Percentiles rank a stretch among this genome's conserved stretches.
Conservation (phyloP, 2,888 invertebrate species). For the Dendrolimus houi region DNA sequence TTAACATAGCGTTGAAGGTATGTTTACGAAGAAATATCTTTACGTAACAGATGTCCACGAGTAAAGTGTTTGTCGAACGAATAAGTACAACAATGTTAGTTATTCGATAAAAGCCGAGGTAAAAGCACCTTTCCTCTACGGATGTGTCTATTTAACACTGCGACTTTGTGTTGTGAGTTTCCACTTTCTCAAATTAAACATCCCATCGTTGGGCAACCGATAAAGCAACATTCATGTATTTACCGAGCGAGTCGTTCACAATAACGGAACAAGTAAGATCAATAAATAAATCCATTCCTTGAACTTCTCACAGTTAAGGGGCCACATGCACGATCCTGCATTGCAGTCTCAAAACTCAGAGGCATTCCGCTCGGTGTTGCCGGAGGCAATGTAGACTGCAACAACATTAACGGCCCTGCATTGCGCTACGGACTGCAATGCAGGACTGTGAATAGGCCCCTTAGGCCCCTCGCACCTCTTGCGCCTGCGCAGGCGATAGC, state of each 20-base stretch:
- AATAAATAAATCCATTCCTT: constrained; percentile 72
- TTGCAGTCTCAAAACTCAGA: too few species aligned
- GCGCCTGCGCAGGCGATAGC: constrained; percentile 16
- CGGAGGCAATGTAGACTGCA: too few species aligned
- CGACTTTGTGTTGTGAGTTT: constrained; percentile 18
- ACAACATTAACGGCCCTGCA: too few species aligned
- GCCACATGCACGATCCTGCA: too few species aligned
- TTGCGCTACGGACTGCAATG: too few species aligned
- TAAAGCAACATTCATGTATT: constrained; percentile 48
- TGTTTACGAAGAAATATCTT: constrained; percentile 1
- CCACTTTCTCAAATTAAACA: constrained; percentile 32
- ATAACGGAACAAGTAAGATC: constrained; percentile 66
- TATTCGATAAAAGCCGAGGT: constrained; percentile 14
- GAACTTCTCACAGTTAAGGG: constrained; percentile 64
- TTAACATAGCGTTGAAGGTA: too few species aligned
- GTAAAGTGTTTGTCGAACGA: constrained; percentile 16
- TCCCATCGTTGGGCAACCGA: constrained; percentile 21
- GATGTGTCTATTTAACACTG: constrained; percentile 36
- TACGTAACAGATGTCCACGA: constrained; percentile 15
- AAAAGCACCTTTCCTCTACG: constrained; percentile 22
- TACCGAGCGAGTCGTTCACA: constrained; percentile 41
- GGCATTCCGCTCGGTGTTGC: too few species aligned
- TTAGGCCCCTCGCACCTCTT: constrained; percentile 19
- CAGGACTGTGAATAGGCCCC: too few species aligned
- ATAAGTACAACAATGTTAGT: constrained; percentile 15